Evolutionary conservation across 2,113 vertebrate genomes (phyloP).

Genomic region (Ptilorrhoa leucosticta): DNA sequence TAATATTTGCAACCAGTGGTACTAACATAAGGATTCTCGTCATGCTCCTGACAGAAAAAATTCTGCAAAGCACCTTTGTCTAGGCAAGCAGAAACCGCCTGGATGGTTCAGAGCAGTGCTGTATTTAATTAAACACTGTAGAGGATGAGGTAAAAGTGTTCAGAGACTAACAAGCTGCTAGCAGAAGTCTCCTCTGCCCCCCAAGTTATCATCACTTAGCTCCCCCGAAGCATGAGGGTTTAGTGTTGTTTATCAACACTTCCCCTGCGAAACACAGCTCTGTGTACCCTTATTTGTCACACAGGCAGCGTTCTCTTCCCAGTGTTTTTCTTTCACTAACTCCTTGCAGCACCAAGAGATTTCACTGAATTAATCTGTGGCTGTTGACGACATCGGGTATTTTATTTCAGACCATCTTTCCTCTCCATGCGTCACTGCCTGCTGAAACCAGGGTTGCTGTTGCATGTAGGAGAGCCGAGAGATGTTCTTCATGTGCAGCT

Average conservation of each 20-base stretch:
- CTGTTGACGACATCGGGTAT: background rate
- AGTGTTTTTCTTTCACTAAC: conserved; percentile 14
- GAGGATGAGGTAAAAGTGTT: background rate
- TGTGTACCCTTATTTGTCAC: background rate
- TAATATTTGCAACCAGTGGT: background rate
- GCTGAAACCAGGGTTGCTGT: background rate
- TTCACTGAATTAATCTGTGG: conserved; percentile 10
- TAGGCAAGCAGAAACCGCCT: background rate
- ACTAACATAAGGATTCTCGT: background rate
- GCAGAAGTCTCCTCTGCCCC: background rate
- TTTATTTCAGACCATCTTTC: conserved; percentile 7
- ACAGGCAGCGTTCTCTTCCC: background rate
- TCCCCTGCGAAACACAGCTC: background rate
- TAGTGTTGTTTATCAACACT: conserved; percentile 18
- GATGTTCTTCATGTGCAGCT: background rate
- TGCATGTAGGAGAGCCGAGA: background rate
- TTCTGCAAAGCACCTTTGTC: background rate
- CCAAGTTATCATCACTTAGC: background rate
- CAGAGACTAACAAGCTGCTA: background rate
- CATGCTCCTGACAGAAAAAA: background rate
- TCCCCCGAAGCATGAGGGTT: background rate
- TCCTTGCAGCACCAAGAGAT: background rate
- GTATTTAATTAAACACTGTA: background rate
- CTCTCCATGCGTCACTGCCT: background rate
- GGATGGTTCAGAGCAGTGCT: background rate